A percentile compares a stretch with the other conserved stretches of the same genome.
These are phyloP conservation scores for Yponomeuta malinellus DNA, from an alignment of 2,888 invertebrate genomes.

Conservation along the genomic window DNA sequence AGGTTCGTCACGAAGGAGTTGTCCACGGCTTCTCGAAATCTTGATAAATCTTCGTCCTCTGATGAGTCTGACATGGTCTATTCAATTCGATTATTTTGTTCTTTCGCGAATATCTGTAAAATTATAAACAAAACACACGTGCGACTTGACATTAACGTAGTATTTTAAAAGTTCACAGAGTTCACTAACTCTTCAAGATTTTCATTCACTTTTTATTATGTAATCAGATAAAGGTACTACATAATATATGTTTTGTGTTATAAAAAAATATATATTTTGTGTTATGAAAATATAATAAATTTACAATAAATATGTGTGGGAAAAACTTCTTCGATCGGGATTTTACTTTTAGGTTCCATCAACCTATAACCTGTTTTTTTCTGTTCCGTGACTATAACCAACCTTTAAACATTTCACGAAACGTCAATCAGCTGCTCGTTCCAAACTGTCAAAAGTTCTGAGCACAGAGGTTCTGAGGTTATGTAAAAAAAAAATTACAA, in stretches of 20 bases:
- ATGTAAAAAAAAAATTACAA: background rate
- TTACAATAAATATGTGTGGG: too few relatives aligned
- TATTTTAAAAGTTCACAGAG: too few relatives aligned
- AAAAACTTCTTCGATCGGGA: too few relatives aligned
- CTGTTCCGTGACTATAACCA: too few relatives aligned
- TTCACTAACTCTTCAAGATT: too few relatives aligned
- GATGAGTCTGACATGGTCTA: conserved; percentile 64
- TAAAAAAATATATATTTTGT: too few relatives aligned
- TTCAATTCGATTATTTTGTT: background rate
- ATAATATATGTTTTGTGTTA: too few relatives aligned
- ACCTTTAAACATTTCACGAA: background rate
- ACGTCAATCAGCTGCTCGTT: conserved; percentile 6
- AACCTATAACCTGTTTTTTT: too few relatives aligned
- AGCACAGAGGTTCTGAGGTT: background rate
- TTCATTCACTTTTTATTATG: too few relatives aligned
- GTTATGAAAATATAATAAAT: too few relatives aligned
- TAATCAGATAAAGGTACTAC: too few relatives aligned
- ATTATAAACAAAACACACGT: background rate
- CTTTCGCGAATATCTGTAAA: background rate
- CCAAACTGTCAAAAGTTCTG: background rate
- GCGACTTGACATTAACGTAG: background rate
- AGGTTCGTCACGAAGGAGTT: conserved; percentile 56
- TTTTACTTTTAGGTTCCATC: too few relatives aligned
- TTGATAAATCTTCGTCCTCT: conserved; percentile 63
- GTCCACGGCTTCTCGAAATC: conserved; percentile 69